Percentiles rank a stretch among this genome's conserved stretches.
Evolutionary conservation across 2,113 vertebrate species (phyloP).

Genomic region (Misgurnus mizolepis): DNA sequence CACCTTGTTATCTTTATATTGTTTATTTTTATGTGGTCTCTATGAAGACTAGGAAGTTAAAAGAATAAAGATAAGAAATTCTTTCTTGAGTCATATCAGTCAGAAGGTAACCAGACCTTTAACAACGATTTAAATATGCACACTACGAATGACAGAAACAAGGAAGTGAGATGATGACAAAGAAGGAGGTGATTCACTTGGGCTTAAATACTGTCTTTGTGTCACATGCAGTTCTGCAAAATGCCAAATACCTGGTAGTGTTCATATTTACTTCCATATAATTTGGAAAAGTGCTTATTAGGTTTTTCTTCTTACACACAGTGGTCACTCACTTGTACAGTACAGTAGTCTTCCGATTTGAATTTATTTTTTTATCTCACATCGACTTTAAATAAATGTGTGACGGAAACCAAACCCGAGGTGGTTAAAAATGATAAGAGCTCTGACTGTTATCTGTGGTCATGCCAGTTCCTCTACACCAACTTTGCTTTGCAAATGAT

Average conservation of each 20-base stretch:
- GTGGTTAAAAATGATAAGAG: conserved; percentile 26
- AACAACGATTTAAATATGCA: conserved; percentile 14
- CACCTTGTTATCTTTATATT: too few species aligned
- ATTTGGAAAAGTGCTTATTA: background rate
- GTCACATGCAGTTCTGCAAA: background rate
- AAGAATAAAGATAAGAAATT: too few species aligned
- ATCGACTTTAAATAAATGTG: conserved; percentile 5
- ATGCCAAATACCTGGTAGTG: background rate
- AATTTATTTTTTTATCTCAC: background rate
- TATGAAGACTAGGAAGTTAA: too few species aligned
- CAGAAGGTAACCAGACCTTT: background rate
- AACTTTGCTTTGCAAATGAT: conserved; percentile 52
- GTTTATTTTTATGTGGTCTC: too few species aligned
- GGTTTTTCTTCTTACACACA: background rate
- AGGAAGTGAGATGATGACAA: conserved; percentile 13
- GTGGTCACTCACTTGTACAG: too few species aligned
- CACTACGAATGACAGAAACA: background rate
- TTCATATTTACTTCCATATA: background rate
- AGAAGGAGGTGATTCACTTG: background rate
- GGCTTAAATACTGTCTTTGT: background rate
- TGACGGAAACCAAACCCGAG: conserved; percentile 11
- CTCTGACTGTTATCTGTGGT: conserved; percentile 7
- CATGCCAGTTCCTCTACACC: conserved; percentile 29
- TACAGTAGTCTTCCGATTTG: background rate
- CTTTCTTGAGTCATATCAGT: background rate